These are phyloP conservation scores for Amphiprion ocellaris DNA, from an alignment of 2,113 vertebrate genomes.

Conservation along the genomic window DNA sequence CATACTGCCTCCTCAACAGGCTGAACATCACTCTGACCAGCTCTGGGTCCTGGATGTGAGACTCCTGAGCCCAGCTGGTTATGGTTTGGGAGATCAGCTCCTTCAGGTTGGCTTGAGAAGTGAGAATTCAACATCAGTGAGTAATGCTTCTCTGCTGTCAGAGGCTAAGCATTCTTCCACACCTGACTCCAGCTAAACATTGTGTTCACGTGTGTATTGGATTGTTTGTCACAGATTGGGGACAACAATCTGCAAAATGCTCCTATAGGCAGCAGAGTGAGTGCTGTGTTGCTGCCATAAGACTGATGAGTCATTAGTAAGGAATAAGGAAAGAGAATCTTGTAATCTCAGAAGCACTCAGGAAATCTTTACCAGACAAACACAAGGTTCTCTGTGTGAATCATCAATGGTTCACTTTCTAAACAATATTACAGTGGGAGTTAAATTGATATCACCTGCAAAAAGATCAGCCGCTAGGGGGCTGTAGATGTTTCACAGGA, in stretches of 20 bases:
- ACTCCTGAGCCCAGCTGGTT: constrained; percentile 96
- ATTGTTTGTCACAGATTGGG: not conserved
- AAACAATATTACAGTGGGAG: no score
- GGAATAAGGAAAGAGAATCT: no score
- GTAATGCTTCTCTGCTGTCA: not conserved
- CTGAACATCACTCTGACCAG: constrained; percentile 96
- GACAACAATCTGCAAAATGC: not conserved
- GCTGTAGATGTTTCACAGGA: no score
- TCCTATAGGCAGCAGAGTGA: not conserved
- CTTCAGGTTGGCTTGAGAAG: constrained; percentile 90
- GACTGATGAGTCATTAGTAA: not conserved
- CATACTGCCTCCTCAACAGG: constrained; percentile 95
- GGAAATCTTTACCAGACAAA: no score
- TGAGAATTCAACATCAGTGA: constrained; percentile 1
- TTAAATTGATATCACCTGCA: no score
- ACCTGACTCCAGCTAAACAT: not conserved
- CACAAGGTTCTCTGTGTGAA: no score
- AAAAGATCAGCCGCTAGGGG: no score
- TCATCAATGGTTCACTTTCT: no score
- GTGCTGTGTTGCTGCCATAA: not conserved
- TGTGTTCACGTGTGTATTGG: not conserved
- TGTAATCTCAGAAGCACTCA: no score
- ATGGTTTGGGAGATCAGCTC: constrained; percentile 97
- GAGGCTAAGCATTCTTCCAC: not conserved
- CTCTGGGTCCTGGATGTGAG: constrained; percentile 92